Evolutionary conservation across 2,888 invertebrate genomes (phyloP).

Genomic region (Monopis laevigella): DNA sequence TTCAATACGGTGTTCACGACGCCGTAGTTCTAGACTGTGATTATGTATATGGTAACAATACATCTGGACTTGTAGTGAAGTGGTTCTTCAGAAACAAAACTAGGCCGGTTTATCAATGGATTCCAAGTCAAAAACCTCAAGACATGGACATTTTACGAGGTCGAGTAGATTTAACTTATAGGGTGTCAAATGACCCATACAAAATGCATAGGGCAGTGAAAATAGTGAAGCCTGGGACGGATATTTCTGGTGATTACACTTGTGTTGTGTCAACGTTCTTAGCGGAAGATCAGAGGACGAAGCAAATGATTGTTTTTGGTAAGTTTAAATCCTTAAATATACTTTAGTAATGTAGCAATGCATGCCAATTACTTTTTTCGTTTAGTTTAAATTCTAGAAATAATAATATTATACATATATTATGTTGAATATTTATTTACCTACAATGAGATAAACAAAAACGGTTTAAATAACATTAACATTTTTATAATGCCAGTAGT

Average conservation of each 20-base stretch:
- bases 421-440: no score
- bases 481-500: no score
- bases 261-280: conserved; percentile 77
- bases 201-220: conserved; percentile 78
- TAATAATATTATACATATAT: no score
- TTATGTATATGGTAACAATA: conserved; percentile 70
- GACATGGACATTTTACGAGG: conserved; percentile 67
- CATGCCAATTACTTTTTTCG: no score
- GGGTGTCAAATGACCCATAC: conserved; percentile 71
- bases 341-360: no score
- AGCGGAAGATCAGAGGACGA: conserved; percentile 73
- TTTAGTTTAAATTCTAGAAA: no score
- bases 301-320: conserved; percentile 76
- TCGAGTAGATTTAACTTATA: conserved; percentile 71
- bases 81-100: conserved; percentile 78
- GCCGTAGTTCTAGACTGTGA: conserved; percentile 78
- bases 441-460: no score
- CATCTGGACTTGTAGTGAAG: conserved; percentile 76
- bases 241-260: conserved; percentile 77
- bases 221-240: conserved; percentile 75
- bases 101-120: conserved; percentile 82
- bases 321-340: no score
- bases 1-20: conserved; percentile 69
- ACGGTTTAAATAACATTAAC: no score
- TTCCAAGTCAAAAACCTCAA: conserved; percentile 72